Base-by-base conservation (phyloP, 2,888 invertebrate genomes). In the Nemurella pictetii region DNA sequence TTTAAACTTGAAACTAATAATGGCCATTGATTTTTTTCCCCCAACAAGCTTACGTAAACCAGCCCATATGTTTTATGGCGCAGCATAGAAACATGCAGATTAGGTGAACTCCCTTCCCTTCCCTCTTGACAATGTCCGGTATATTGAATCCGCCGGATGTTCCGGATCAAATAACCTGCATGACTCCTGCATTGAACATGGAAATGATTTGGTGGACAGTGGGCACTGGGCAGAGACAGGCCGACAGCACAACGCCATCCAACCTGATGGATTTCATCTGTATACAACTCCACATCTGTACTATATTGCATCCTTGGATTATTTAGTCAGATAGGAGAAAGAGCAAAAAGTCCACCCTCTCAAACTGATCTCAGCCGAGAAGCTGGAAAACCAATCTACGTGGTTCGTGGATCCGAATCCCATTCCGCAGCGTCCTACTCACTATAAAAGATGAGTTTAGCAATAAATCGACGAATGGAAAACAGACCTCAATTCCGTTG, bases 21-120 rank as follows among this genome's bases (percentile, higher is more conserved):
- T 9, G 32, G 32, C 15, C 55, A 55, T 55, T 20, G 55, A 55
- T 55, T 55, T 55, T 55, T 55, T 7, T 12, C 20, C 12, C 55
- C 55, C 55, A 32, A 20, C 55, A 20, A 20, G 55, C 55, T 55
- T 20, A 55, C 55, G n/a, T n/a, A n/a, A n/a, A n/a, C n/a, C n/a
- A n/a, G n/a, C n/a, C n/a, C n/a, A 55, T 12, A 55, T 20, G 55
- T 12, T 55, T 55, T 20, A 12, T 20, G 20, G 5, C 55, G 1
- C 55, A 55, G 9, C 55, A 55, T 55, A 20, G 55, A 12, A 78
- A 78, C 78, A 73, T 85, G 85, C 83, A 85, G 84, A 85, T 85
- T 85, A 73, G 85, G 84, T 84, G 83, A 84, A 85, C 85, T 78
- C 85, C 83, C 85, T 75, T 5, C 85, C 83, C 85, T 75, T 5